Evolutionary conservation across 2,888 invertebrate species (phyloP), one percentile per base, ranked within the genome.

Genomic region (Hylaea fasciaria): DNA sequence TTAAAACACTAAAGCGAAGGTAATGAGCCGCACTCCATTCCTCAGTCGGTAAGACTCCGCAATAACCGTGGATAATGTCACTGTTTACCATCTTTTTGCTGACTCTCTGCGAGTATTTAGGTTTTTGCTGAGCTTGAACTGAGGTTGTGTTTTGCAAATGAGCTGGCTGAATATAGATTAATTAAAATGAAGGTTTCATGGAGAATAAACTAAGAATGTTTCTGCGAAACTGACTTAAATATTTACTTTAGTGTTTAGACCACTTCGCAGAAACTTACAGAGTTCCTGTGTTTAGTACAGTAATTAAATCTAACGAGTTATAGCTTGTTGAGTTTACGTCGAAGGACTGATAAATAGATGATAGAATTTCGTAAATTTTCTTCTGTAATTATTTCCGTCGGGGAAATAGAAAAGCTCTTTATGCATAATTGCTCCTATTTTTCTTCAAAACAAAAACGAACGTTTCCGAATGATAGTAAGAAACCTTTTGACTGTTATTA

Each of bases 1-100:
- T 22, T 22, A 22, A 45, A 28, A 17, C 29, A 37, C 37, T 37
- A 37, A 37, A 37, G n/a, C n/a, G 32, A 28, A 40, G 17, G 32
- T 57, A 57, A 57, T 29, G 57, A 57, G 57, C n/a, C 50, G 13
- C 50, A 32, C 50, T 57, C 40, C 17, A 51, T 57, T 51, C 39
- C 50, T 17, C 29, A 50, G 39, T 29, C 50, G 28, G 57, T 45
- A 49, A 50, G 10, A n/a, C 44, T 48, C n/a, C 17, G 44, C 28
- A 44, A 32, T 57, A 49, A 45, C 40, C 56, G 48, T 43, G 44
- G 37, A 40, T 53, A 49, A 47, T 56, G 41, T 43, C 41, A 46
- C 46, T 56, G 35, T 53, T 57, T 62, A 48, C 47, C 17, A 14
- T 45, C 35, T 57, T 16, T 28, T 22, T 35, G 57, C 32, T 29